phyloP scores from a whole-genome alignment of 2,888 invertebrate genomes.

The Pachliopta kotzebuea region DNA sequence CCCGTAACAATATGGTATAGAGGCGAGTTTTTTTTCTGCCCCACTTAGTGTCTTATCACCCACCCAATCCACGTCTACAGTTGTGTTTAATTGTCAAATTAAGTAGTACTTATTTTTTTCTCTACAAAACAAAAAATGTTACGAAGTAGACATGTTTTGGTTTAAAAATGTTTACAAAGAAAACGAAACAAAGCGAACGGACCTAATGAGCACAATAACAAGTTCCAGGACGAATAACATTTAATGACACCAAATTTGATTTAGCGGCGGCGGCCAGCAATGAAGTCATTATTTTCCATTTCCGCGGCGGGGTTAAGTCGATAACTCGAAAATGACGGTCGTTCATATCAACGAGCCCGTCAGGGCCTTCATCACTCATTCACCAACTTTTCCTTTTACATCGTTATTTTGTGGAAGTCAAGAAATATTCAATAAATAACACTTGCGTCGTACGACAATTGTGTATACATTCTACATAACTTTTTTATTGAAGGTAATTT shows the following conservation, averaged over 20 bases:
- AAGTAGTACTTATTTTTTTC: too few species aligned
- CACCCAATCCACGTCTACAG: too few species aligned
- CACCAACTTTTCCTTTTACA: slow-evolving; percentile 42
- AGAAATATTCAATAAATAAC: background rate
- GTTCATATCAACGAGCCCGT: slow-evolving; percentile 62
- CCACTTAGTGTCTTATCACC: too few species aligned
- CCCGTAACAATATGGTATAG: too few species aligned
- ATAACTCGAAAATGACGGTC: slow-evolving; percentile 78
- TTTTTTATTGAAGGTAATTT: too few species aligned
- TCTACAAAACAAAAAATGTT: too few species aligned
- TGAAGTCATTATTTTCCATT: slow-evolving; percentile 79
- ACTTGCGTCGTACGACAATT: too few species aligned
- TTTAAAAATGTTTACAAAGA: background rate
- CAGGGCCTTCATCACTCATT: slow-evolving; percentile 68
- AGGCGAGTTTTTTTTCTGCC: too few species aligned
- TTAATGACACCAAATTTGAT: slow-evolving; percentile 73
- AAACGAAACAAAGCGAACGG: background rate
- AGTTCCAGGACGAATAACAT: slow-evolving; percentile 63
- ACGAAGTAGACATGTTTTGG: too few species aligned
- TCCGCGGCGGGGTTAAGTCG: slow-evolving; percentile 73
- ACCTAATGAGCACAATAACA: slow-evolving; percentile 38
- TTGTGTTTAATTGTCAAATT: too few species aligned
- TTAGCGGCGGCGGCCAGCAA: slow-evolving; percentile 61
- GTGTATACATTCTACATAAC: too few species aligned
- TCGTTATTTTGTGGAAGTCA: slow-evolving; percentile 2